Evolutionary conservation across 2,113 vertebrate genomes (phyloP).

Genomic region (Merops nubicus): DNA sequence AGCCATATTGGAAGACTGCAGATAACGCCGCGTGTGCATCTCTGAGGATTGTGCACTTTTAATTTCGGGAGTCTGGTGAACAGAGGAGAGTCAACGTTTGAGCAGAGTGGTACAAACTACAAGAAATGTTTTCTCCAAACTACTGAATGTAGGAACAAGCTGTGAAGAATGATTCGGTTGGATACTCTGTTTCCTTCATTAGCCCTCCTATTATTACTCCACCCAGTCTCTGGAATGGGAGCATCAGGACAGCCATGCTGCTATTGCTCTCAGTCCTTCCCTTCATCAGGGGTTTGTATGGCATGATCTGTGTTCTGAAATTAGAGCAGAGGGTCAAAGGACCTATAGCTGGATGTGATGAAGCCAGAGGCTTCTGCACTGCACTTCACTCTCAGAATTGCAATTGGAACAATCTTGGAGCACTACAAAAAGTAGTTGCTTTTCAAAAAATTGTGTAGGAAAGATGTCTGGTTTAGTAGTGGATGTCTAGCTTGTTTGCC

Average conservation of each 20-base stretch:
- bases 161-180: conserved; percentile 77
- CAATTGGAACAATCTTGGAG: neutral
- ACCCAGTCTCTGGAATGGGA: conserved; percentile 18
- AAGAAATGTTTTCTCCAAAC: conserved; percentile 71
- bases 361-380: neutral
- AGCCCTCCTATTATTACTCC: neutral
- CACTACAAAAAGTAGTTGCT: neutral
- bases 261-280: neutral
- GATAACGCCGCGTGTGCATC: neutral
- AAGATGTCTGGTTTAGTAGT: neutral
- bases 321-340: neutral
- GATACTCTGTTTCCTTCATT: conserved; percentile 31
- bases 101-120: conserved; percentile 49
- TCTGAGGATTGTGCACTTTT: neutral
- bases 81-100: neutral
- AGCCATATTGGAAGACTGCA: conserved; percentile 64
- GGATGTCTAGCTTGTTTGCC: neutral
- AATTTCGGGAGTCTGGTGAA: neutral
- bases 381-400: neutral
- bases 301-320: neutral
- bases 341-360: neutral
- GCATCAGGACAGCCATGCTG: neutral
- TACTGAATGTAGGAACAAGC: conserved; percentile 84
- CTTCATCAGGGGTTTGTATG: neutral
- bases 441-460: neutral